These are phyloP conservation scores for Macrotus californicus DNA, from an alignment of 2,113 vertebrate species.

Conservation along the genomic window DNA sequence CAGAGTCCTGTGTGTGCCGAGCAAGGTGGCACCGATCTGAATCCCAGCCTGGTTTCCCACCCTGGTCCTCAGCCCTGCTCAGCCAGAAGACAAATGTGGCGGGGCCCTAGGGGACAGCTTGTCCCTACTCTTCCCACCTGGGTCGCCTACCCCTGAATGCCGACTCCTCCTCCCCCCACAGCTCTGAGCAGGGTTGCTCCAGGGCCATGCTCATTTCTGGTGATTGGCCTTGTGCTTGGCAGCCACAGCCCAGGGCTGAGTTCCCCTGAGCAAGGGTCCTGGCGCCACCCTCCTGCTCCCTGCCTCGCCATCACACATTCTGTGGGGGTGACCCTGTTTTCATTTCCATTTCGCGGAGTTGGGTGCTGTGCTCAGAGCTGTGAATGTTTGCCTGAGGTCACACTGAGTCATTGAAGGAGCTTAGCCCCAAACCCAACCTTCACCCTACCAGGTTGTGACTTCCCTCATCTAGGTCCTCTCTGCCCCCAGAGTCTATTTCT, in stretches of 20 bases:
- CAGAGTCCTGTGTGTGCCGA: not conserved
- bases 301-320: not conserved
- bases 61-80: not conserved
- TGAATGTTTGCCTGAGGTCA: not conserved
- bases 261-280: not conserved
- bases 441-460: not conserved
- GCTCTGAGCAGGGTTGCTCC: not conserved
- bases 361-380: conserved; percentile 19
- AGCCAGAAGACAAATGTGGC: not conserved
- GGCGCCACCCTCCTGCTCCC: not conserved
- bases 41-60: not conserved
- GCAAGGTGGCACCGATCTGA: not conserved
- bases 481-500: not conserved
- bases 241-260: not conserved
- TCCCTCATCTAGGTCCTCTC: not conserved
- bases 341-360: not conserved
- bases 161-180: not conserved
- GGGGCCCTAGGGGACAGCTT: not conserved
- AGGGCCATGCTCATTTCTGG: not conserved
- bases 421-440: not conserved
- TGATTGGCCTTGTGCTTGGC: not conserved
- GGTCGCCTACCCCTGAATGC: not conserved
- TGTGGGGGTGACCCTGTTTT: not conserved
- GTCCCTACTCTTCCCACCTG: not conserved
- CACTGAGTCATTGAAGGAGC: not conserved